These are phyloP conservation scores for Lepisosteus oculatus DNA, from an alignment of 2,113 vertebrate species.

Conservation along the genomic window DNA sequence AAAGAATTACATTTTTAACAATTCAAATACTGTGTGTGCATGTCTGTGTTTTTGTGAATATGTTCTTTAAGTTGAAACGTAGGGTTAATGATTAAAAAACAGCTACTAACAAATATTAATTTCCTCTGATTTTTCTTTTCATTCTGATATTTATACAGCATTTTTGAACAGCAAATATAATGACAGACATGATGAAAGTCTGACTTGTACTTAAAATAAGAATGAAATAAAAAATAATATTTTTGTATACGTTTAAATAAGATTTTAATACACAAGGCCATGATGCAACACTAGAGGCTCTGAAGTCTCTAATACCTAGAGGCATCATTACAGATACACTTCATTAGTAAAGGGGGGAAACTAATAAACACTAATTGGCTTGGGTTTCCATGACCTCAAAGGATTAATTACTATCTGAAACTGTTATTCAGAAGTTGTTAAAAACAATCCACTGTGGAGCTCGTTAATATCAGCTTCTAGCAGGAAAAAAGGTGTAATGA, in stretches of 20 bases:
- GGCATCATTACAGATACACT: conserved; percentile 28
- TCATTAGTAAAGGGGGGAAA: conserved; percentile 27
- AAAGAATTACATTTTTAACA: no score
- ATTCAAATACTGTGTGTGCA: no score
- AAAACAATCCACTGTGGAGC: conserved; percentile 38
- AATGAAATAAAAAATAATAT: background rate
- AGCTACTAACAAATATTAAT: no score
- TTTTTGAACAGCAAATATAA: no score
- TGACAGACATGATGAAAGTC: background rate
- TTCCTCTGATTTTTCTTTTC: background rate
- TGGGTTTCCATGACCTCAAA: conserved; percentile 27
- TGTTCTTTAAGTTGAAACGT: no score
- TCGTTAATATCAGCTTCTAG: conserved; percentile 44
- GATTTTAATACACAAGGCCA: background rate
- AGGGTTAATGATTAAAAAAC: no score
- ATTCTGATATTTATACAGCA: background rate
- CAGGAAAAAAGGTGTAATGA: background rate
- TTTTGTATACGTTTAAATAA: background rate
- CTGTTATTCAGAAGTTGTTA: conserved; percentile 44
- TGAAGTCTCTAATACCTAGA: conserved; percentile 8
- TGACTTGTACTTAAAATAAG: background rate
- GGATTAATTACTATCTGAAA: conserved; percentile 53
- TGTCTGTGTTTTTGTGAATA: no score
- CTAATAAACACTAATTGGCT: conserved; percentile 32
- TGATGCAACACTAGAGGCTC: background rate